Conservation (phyloP, 2,113 vertebrate genomes). For the Stictonetta naevosa region DNA sequence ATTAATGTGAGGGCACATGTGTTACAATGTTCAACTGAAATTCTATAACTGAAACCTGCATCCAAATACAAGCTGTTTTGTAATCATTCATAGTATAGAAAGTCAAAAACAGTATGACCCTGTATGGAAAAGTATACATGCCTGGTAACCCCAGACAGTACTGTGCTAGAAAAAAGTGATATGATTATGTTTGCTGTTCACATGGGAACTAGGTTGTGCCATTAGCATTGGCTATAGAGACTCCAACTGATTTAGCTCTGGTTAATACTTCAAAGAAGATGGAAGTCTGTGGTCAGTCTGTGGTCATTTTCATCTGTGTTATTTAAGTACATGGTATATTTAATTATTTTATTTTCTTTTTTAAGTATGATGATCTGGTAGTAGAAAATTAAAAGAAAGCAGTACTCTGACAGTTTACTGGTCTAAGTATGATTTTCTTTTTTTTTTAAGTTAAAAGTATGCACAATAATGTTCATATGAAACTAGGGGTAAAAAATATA, state of each 20-base stretch:
- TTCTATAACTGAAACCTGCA: neutral
- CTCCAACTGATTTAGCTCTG: neutral
- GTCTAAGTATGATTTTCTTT: neutral
- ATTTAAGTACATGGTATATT: neutral
- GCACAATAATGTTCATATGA: neutral
- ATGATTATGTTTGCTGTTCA: neutral
- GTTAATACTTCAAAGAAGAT: neutral
- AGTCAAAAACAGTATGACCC: neutral
- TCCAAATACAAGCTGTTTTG: neutral
- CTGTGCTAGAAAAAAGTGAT: neutral
- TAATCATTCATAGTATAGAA: neutral
- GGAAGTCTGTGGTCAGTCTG: neutral
- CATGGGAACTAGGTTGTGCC: neutral
- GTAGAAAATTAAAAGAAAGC: neutral
- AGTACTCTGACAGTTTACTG: neutral
- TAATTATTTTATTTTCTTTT: neutral
- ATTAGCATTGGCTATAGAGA: neutral
- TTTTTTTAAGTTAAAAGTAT: neutral
- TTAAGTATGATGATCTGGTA: neutral
- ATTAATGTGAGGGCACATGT: neutral
- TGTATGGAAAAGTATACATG: neutral
- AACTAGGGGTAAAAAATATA: neutral
- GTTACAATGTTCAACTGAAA: neutral
- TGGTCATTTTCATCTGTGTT: neutral
- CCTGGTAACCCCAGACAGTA: neutral